These are phyloP conservation scores for Drosophila tristis DNA, from an alignment of 1,140 invertebrate genomes.

Conservation along the genomic window DNA sequence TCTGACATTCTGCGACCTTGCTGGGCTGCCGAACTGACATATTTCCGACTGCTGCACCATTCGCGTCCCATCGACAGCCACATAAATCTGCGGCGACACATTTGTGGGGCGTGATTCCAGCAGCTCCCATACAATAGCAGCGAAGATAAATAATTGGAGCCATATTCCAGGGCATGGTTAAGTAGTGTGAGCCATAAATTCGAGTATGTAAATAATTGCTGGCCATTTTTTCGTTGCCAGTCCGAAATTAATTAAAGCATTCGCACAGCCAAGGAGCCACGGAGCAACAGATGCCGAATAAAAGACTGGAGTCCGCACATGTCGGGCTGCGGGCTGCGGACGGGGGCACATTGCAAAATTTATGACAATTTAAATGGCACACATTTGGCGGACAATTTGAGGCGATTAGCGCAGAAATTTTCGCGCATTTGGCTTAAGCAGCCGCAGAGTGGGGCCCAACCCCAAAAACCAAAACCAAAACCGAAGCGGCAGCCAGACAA, in stretches of 20 bases:
- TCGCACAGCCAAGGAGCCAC: slow-evolving; percentile 16
- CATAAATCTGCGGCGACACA: slow-evolving; percentile 26
- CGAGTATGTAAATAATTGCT: slow-evolving; percentile 73
- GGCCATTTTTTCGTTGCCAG: slow-evolving; percentile 54
- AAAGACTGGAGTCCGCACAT: slow-evolving; percentile 40
- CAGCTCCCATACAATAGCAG: slow-evolving; percentile 22
- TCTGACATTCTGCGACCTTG: too few species aligned
- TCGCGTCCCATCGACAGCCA: neutral
- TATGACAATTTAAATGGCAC: slow-evolving; percentile 82
- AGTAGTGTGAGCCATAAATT: slow-evolving; percentile 62
- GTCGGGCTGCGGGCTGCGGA: slow-evolving; percentile 9
- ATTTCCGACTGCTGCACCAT: neutral
- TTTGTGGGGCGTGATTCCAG: neutral
- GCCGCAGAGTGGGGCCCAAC: slow-evolving; percentile 11
- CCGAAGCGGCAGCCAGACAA: slow-evolving; percentile 17
- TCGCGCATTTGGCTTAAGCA: slow-evolving; percentile 70
- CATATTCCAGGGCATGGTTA: slow-evolving; percentile 55
- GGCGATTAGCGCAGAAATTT: slow-evolving; percentile 77
- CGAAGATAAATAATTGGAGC: slow-evolving; percentile 37
- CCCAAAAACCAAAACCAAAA: too few species aligned
- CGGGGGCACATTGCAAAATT: slow-evolving; percentile 66
- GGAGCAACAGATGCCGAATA: slow-evolving; percentile 20
- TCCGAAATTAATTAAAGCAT: slow-evolving; percentile 75
- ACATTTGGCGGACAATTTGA: slow-evolving; percentile 78
- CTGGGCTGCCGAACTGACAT: slow-evolving; percentile 1